Conservation (phyloP, 2,797 vertebrate species). For the Leptoclinus maculatus region DNA sequence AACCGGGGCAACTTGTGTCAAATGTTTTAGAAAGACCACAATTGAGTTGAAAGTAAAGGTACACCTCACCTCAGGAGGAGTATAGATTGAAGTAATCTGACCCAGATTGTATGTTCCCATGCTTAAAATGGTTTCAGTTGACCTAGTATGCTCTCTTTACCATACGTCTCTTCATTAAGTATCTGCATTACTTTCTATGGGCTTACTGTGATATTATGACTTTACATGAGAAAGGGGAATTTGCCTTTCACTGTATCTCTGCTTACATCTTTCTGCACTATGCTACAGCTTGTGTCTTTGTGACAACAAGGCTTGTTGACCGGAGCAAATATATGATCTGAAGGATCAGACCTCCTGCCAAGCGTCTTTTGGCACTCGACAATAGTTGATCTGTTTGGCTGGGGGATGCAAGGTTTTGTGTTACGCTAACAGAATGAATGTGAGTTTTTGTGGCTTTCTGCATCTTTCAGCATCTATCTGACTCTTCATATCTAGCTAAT, state of each 20-base stretch:
- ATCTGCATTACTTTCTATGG: not conserved
- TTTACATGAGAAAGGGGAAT: not conserved
- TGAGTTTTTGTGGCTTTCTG: conserved; percentile 20
- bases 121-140: not conserved
- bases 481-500: conserved; percentile 29
- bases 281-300: conserved; percentile 18
- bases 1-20: not conserved
- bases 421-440: conserved; percentile 32
- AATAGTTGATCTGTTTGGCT: conserved; percentile 10
- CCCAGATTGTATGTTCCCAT: not conserved
- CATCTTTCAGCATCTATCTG: conserved; percentile 6
- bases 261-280: not conserved
- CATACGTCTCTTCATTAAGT: not conserved
- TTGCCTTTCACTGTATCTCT: not conserved
- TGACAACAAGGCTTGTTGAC: conserved; percentile 31
- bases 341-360: conserved; percentile 46
- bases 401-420: not conserved
- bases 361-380: conserved; percentile 40
- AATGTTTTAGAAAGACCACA: not conserved
- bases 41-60: no score
- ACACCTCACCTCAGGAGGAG: no score
- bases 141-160: not conserved
- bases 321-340: conserved; percentile 15
- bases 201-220: not conserved
- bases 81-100: not conserved